These are phyloP conservation scores for Nipponia nippon DNA, from an alignment of 2,113 vertebrate species.

Conservation along the genomic window DNA sequence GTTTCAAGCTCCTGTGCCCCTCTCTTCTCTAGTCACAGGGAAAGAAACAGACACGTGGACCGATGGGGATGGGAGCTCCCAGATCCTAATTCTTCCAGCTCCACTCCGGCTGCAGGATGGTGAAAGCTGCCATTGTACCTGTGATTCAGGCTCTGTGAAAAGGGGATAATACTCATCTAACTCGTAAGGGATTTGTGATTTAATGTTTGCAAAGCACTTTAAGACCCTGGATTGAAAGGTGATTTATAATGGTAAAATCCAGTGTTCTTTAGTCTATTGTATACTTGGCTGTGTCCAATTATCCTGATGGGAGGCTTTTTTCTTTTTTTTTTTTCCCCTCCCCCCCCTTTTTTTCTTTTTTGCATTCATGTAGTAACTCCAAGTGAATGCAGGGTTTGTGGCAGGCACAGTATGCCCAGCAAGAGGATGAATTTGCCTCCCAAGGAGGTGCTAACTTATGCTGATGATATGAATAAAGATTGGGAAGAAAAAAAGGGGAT, in stretches of 20 bases:
- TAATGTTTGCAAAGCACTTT: slow-evolving; percentile 56
- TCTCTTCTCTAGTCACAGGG: background rate
- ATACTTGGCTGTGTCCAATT: background rate
- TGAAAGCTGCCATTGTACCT: background rate
- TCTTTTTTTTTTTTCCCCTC: background rate
- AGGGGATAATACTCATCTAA: slow-evolving; percentile 5
- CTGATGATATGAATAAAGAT: slow-evolving; percentile 8
- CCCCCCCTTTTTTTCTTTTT: background rate
- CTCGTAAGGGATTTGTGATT: slow-evolving; percentile 35
- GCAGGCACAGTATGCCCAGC: background rate
- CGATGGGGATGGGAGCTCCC: background rate
- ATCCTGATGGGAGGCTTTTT: background rate
- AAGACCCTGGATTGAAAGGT: slow-evolving; percentile 50
- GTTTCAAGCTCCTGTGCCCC: background rate
- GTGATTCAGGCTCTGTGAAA: background rate
- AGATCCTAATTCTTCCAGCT: background rate
- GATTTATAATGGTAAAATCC: slow-evolving; percentile 48
- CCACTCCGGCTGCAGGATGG: background rate
- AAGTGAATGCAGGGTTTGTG: background rate
- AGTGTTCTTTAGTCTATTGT: slow-evolving; percentile 13
- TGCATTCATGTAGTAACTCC: background rate
- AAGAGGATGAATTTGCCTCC: background rate
- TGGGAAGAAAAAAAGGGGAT: background rate
- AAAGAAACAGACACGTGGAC: background rate
- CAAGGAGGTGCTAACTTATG: slow-evolving; percentile 24